A percentile compares a stretch with the other conserved stretches of the same genome.
phyloP scores from a whole-genome alignment of 2,888 invertebrate species.

The Belgica antarctica region DNA sequence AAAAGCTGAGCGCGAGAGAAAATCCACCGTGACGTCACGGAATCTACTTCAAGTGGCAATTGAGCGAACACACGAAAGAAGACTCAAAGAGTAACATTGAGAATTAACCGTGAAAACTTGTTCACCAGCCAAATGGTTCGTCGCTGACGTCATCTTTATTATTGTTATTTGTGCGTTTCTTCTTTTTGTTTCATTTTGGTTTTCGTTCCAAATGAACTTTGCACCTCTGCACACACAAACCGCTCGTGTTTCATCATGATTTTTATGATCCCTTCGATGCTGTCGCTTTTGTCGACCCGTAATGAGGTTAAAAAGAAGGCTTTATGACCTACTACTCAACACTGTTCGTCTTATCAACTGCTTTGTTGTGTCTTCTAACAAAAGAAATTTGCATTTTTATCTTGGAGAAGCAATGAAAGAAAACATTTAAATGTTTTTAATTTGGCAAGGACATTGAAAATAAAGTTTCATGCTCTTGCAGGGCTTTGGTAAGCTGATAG shows the following conservation, averaged over 20 bases:
- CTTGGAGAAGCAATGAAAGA: no score
- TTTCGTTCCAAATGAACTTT: neutral
- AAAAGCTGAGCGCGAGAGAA: neutral
- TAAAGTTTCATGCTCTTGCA: no score
- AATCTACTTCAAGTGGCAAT: neutral
- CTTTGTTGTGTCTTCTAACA: constrained; percentile 13
- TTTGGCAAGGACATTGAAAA: no score
- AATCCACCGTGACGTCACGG: neutral
- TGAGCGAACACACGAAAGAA: constrained; percentile 12
- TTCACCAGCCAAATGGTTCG: neutral
- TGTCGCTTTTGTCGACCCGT: no score
- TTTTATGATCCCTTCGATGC: constrained; percentile 7
- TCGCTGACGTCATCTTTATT: constrained; percentile 29
- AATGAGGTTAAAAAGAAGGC: neutral
- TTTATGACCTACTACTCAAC: neutral
- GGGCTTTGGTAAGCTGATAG: no score
- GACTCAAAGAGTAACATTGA: constrained; percentile 1
- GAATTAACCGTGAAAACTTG: constrained; percentile 17
- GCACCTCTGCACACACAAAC: neutral
- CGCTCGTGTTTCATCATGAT: constrained; percentile 5
- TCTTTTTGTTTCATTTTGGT: neutral
- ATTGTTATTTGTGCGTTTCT: constrained; percentile 2
- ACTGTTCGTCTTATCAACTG: neutral
- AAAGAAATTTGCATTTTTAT: constrained; percentile 20
- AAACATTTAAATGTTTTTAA: no score